Percentiles rank a stretch among this genome's conserved stretches.
These are phyloP conservation scores for Smithornis capensis DNA, from an alignment of 2,113 vertebrate genomes.

Conservation along the genomic window DNA sequence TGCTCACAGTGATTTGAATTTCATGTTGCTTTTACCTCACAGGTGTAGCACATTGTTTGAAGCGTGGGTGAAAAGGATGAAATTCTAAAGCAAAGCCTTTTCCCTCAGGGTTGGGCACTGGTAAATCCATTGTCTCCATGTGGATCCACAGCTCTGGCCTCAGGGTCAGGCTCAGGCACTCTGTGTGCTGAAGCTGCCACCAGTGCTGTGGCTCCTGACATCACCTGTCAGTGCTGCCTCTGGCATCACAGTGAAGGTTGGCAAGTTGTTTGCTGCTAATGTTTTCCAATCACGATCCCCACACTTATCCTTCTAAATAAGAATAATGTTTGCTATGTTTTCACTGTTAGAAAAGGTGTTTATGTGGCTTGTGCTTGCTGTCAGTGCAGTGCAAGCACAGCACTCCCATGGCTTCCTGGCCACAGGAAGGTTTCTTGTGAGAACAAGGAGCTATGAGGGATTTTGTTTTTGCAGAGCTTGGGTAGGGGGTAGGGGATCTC, in stretches of 20 bases:
- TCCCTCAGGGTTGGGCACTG: neutral
- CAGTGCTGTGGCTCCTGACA: neutral
- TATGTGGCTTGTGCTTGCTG: neutral
- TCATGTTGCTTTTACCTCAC: neutral
- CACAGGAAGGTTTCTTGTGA: neutral
- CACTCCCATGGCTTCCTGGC: neutral
- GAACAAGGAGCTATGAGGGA: neutral
- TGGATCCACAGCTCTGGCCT: too few relatives aligned
- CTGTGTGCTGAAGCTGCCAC: neutral
- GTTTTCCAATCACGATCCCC: neutral
- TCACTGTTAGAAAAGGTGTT: neutral
- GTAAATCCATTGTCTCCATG: neutral
- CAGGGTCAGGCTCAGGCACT: neutral
- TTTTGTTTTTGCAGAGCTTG: neutral
- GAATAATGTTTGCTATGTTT: neutral
- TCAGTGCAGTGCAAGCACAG: neutral
- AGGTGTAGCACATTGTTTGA: neutral
- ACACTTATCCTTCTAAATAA: neutral
- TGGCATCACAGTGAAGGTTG: neutral
- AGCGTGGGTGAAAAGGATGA: neutral
- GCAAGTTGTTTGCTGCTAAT: neutral
- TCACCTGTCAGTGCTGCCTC: fast-evolving
- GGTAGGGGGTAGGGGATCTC: neutral
- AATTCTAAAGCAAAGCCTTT: neutral
- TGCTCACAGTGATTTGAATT: neutral